phyloP scores from a whole-genome alignment of 2,113 vertebrate species.

The Ornithorhynchus anatinus region DNA sequence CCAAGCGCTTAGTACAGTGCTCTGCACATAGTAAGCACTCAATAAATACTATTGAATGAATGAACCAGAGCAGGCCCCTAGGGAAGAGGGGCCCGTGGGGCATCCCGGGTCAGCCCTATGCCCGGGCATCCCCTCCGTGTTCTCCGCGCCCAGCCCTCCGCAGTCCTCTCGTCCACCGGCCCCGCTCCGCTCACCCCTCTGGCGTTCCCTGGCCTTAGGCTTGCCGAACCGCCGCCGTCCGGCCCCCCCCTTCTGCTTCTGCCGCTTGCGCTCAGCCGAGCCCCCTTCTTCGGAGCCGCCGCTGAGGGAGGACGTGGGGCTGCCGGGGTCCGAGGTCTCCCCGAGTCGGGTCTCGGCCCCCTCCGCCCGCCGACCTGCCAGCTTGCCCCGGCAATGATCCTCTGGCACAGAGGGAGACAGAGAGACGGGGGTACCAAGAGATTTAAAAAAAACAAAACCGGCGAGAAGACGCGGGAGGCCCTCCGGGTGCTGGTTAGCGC shows the following conservation, averaged over 20 bases:
- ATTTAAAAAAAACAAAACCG: not conserved
- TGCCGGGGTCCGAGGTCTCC: conserved; percentile 48
- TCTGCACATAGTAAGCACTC: too few species aligned
- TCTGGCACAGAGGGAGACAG: conserved; percentile 17
- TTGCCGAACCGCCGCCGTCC: conserved; percentile 76
- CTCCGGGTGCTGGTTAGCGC: too few species aligned
- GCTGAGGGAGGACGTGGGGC: conserved; percentile 43
- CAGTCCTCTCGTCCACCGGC: not conserved
- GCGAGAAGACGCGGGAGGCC: not conserved
- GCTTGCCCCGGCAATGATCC: conserved; percentile 57
- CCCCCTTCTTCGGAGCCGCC: conserved; percentile 46
- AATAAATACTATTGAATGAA: too few species aligned
- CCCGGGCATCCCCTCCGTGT: not conserved
- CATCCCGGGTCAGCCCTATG: too few species aligned
- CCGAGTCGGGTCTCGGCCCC: conserved; percentile 35
- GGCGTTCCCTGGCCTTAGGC: conserved; percentile 79
- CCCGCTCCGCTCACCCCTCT: conserved; percentile 73
- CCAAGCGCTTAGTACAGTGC: too few species aligned
- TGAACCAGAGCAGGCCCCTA: not conserved
- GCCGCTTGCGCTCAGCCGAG: conserved; percentile 30
- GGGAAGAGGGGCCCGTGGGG: too few species aligned
- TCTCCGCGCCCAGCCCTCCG: not conserved
- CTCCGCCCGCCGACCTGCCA: conserved; percentile 34
- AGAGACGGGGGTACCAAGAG: not conserved
- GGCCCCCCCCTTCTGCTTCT: conserved; percentile 54